Evolutionary conservation across 2,113 vertebrate species (phyloP), one percentile per base, ranked within the genome.

Genomic region (Lathamus discolor): DNA sequence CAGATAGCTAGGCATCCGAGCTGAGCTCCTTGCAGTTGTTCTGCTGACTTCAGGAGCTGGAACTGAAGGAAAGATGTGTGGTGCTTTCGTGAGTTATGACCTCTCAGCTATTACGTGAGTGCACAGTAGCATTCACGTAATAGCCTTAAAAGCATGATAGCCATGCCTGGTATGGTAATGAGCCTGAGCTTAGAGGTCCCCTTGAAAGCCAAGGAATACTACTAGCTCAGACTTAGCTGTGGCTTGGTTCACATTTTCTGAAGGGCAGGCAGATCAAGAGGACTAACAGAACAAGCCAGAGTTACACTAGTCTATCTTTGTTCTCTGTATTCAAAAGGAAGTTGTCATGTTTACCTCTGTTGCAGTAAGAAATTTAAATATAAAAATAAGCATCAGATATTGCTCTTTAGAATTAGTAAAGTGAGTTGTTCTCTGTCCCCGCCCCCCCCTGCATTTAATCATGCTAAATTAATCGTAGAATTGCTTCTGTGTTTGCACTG

Each of bases 51-150:
- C 41, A 62, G 22, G 17, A 66, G 31, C 39, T 17, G 35, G 51
- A 88, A 43, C 3, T 43, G 66, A 63, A 68, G 41, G 57, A 68
- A 25, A 72, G 55, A 10, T 69, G 18, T 17, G 9, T 62, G 54
- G 9, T 76, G 33, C 7, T 11, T 62, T 67, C 13, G 15, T 1
- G 3, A 14, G 27, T 72, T 69, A 5, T 0, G 3, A 18, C 33
- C 44, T 78, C 70, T 75, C 1, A 4, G 43, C 64, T 4, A 0
- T 46, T 33, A 11, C 0, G 0, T 39, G 62, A 46, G 18, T 52
- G 48, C 57, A 46, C 35, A 55, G 29, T 33, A 5, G 39, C 46
- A 2, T 64, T 57, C 31, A n/a, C 19, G 9, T 14, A n/a, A n/a
- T 57, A 57, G 55, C 19, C 33, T 17, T 84, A 31, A 68, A 76